Evolutionary conservation across 2,113 vertebrate species (phyloP), one percentile per base, ranked within the genome.

Genomic region (Phrynosoma blainvillii): DNA sequence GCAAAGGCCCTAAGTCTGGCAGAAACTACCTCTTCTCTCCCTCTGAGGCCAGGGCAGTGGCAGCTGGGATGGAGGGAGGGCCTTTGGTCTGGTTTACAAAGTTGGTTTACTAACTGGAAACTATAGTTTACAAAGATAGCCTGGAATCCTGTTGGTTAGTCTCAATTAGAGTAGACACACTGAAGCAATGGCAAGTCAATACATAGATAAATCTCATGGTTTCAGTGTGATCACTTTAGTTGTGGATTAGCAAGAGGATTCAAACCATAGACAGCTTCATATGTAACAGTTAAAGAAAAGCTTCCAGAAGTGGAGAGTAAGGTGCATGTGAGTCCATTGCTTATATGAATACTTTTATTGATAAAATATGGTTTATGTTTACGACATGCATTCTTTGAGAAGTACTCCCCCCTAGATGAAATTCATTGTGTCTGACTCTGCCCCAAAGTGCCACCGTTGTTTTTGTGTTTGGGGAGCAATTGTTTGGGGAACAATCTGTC

Each of bases 391-490:
- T 77, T 77, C 3, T 36, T 68, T 23, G 42, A 76, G 66, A 56
- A 54, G 47, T 52, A 79, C 66, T 71, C 3, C 56, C 5, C 10
- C 30, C n/a, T 42, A 59, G 32, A 87, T 23, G 30, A 81, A 80
- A 59, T 25, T 14, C 62, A 79, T 47, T 82, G 40, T 42, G 20
- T 36, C n/a, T 25, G 56, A 73, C 40, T 66, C 14, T 5, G 9
- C 62, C 52, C 62, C 59, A 40, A 66, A 52, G 13, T 59, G 9
- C 47, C 6, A 70, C 30, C 23, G 68, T 4, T 18, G n/a, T n/a
- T n/a, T n/a, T n/a, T n/a, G n/a, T n/a, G 16, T 70, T 42, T 0
- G 0, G 1, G 0, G 0, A 9, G 47, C 13, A 1, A 13, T 87
- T n/a, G 16, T 70, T 42, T 0, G 0, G 1, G 0, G 0, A 9